These are phyloP conservation scores for Melanchra persicariae DNA, from an alignment of 2,888 invertebrate genomes.

Conservation along the genomic window DNA sequence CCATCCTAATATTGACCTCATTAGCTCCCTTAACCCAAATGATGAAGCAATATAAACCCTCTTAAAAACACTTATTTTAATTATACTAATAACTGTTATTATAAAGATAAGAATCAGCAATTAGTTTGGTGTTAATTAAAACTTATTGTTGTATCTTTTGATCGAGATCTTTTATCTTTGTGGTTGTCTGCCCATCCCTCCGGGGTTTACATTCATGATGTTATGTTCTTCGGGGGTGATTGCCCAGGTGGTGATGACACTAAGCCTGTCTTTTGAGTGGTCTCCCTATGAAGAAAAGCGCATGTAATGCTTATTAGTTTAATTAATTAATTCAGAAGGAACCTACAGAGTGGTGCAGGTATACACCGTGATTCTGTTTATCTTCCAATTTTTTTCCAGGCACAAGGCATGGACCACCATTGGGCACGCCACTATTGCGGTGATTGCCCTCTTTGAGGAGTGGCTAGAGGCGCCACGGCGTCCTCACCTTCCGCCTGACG, in stretches of 20 bases:
- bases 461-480: no score
- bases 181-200: conserved; percentile 3
- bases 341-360: no score
- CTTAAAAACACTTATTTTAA: conserved; percentile 47
- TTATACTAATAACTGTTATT: conserved; percentile 61
- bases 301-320: not conserved
- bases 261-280: not conserved
- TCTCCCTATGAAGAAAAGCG: not conserved
- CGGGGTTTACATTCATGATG: not conserved
- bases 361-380: no score
- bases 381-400: no score
- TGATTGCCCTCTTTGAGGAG: no score
- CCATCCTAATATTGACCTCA: conserved; percentile 43
- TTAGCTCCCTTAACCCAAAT: conserved; percentile 26
- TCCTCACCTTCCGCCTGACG: no score
- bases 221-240: not conserved
- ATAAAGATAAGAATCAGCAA: conserved; percentile 59
- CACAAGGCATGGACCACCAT: no score
- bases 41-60: conserved; percentile 56
- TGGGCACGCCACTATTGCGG: no score
- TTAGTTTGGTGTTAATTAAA: conserved; percentile 61
- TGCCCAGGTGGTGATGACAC: conserved; percentile 22
- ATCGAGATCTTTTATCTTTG: conserved; percentile 33
- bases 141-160: conserved; percentile 47
- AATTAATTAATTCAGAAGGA: conserved; percentile 3